Base-by-base conservation (phyloP, 2,888 invertebrate genomes). In the Cetonia aurata region DNA sequence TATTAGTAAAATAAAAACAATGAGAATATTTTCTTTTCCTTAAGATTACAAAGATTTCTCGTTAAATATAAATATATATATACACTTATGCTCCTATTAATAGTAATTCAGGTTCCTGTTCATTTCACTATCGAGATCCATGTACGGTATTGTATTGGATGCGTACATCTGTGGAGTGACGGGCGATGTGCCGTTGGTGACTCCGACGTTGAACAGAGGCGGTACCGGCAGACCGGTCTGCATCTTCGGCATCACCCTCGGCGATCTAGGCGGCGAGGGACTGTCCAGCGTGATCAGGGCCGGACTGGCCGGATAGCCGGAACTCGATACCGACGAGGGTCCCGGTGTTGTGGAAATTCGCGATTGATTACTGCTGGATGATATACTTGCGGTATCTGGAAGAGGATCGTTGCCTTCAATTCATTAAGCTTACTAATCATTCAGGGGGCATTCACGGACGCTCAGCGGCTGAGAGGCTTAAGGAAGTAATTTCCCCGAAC, bases 281-380 rank as follows among this genome's bases (percentile, higher is more conserved):
- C 88, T 88, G 85, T 90, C 90, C 78, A 90, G 84, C 46, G 89
- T 89, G 80, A 90, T 90, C 13, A 83, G 83, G 56, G 84, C 84
- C 56, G 90, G 90, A 74, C 89, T 90, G 25, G 82, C 81, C 6
- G 89, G 87, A 83, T 89, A 90, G 1, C 90, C 90, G 74, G 88
- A 88, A 72, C 89, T 89, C 6, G 89, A 87, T 12, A 90, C 90
- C 6, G 86, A 84, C 13, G 84, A 82, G 3, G 85, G 83, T 3
- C 84, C 84, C n/a, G 83, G 84, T 10, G 82, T 83, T 25, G 82
- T 82, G 25, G 82, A 79, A 59, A 80, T 79, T 59, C 83, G 80
- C 57, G 81, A 80, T 72, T 80, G 86, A 79, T 73, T 86, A 83
- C 81, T 87, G 84, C 78, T 85, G 75, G 79, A 88, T 80, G 78